Evolutionary conservation across 2,113 vertebrate genomes (phyloP), one percentile per base, ranked within the genome.

Genomic region (Enhydra lutris): DNA sequence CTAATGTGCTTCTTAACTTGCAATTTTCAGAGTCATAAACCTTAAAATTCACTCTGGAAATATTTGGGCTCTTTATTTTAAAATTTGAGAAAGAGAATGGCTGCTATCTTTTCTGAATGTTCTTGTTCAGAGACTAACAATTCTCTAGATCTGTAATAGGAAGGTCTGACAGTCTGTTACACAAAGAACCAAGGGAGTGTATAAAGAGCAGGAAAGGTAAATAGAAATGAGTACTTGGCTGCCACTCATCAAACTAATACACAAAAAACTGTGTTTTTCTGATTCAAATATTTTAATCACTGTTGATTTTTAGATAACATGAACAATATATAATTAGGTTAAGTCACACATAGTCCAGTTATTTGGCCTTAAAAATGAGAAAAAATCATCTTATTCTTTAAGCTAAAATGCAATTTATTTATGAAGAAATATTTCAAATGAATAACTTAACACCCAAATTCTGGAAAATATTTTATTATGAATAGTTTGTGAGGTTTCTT

Each of bases 21-120:
- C n/a, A 94, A 63, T 94, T 96, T 96, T 97, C 79, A 92, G 79
- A 96, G 67, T 39, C 61, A 80, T 96, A 92, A 97, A 94, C 24
- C 47, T 93, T 91, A 92, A 95, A 96, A 92, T 94, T 74, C 74
- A 88, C 52, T 94, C 59, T 59, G 6, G 91, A 98, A 97, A 96
- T 83, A 79, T 12, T 74, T 39, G 36, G 15, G n/a, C 47, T 93
- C 89, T 93, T 97, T 96, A 95, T 26, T 96, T 97, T 95, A 90
- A 97, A 91, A 89, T 59, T 45, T 93, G 36, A 87, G 63, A 78
- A 93, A 91, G 31, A 21, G 95, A 97, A 97, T 95, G 12, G 18
- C 63, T 97, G 15, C 91, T 76, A 11, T 84, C 80, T 76, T 83
- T 97, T 97, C 95, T 89, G 34, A 50, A 84, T 97, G 14, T 87